Evolutionary conservation across 1,140 invertebrate genomes (phyloP).

Genomic region (Drosophila pseudoananassae): DNA sequence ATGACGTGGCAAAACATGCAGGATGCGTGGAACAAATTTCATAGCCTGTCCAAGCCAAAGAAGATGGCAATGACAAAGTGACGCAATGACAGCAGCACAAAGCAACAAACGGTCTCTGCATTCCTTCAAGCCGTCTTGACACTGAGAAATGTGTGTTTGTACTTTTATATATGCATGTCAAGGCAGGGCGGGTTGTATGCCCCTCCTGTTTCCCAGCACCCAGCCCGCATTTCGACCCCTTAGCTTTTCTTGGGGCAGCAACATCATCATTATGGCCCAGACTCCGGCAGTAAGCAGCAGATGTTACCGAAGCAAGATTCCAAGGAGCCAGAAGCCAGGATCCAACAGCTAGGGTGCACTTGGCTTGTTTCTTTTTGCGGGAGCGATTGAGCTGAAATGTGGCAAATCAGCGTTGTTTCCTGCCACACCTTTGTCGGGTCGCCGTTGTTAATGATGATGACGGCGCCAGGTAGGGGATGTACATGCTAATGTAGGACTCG

Average conservation of each 20-base stretch:
- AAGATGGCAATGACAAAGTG: constrained; percentile 19
- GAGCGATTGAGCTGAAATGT: constrained; percentile 41
- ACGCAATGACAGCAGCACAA: constrained; percentile 30
- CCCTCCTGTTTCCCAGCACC: neutral
- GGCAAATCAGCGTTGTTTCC: constrained; percentile 35
- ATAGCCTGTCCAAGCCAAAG: constrained; percentile 17
- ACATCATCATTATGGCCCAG: constrained; percentile 60
- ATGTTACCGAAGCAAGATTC: constrained; percentile 15
- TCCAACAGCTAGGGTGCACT: constrained; percentile 10
- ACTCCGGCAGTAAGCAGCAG: constrained; percentile 20
- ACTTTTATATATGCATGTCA: constrained; percentile 22
- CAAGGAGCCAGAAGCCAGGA: constrained; percentile 19
- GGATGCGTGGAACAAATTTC: constrained; percentile 19
- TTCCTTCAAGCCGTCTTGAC: constrained; percentile 38
- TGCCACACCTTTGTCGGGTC: constrained; percentile 34
- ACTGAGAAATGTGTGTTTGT: constrained; percentile 43
- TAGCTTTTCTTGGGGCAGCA: constrained; percentile 9
- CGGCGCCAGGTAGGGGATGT: constrained; percentile 6
- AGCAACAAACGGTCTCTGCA: constrained; percentile 38
- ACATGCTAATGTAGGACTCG: constrained; percentile 19
- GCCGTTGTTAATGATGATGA: constrained; percentile 49
- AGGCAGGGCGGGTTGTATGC: constrained; percentile 10
- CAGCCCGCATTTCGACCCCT: constrained; percentile 1
- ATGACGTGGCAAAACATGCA: constrained; percentile 30
- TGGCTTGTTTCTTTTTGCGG: constrained; percentile 10